Evolutionary conservation across 53 echinoderm and acorn worm species (phyloP).

Genomic region (Pentamera pediparva): DNA sequence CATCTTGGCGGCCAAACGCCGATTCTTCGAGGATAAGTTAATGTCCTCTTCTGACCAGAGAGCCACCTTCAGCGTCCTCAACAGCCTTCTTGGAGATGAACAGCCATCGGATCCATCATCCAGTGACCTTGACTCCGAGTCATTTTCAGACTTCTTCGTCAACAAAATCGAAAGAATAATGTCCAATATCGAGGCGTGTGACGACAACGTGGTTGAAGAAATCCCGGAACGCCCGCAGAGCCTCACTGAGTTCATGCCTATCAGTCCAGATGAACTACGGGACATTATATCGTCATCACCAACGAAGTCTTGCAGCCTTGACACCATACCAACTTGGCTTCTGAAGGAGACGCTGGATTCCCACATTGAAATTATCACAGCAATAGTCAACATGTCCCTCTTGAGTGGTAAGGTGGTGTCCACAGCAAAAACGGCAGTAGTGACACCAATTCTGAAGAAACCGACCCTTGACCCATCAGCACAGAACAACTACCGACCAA

Average conservation of each 20-base stretch:
- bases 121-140: neutral
- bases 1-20: neutral
- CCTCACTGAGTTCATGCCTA: too few relatives aligned
- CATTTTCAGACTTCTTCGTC: neutral
- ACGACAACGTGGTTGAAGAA: too few relatives aligned
- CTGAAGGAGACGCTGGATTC: neutral
- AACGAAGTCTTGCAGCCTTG: neutral
- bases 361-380: neutral
- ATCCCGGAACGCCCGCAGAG: too few relatives aligned
- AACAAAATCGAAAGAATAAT: neutral
- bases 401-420: neutral
- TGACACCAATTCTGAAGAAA: too few relatives aligned
- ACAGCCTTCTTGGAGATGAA: neutral
- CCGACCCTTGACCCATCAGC: too few relatives aligned
- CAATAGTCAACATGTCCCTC: too few relatives aligned
- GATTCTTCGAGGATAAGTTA: neutral
- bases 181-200: too few relatives aligned
- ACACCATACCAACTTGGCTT: neutral
- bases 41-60: neutral
- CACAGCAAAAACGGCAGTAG: neutral
- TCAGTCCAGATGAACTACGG: too few relatives aligned
- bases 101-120: neutral
- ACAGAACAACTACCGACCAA: too few relatives aligned
- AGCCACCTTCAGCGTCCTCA: neutral
- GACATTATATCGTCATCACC: too few relatives aligned